phyloP scores from a whole-genome alignment of 2,113 vertebrate genomes.

The Egretta garzetta region DNA sequence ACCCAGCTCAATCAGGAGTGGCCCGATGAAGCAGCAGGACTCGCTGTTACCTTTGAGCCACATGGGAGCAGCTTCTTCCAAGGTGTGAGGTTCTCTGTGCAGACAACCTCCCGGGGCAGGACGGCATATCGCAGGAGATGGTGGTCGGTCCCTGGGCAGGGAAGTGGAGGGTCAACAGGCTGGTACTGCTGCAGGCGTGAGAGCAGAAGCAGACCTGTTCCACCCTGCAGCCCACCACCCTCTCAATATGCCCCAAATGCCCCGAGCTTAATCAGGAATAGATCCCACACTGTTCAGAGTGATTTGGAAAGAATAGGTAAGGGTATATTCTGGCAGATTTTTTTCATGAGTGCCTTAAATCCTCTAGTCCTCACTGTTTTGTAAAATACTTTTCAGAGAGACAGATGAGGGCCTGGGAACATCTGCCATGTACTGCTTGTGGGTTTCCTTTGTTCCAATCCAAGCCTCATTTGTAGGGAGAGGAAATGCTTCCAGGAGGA shows the following conservation, averaged over 20 bases:
- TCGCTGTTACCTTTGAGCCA: constrained; percentile 87
- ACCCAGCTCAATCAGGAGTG: accelerated
- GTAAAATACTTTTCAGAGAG: not conserved
- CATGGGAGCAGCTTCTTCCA: constrained; percentile 98
- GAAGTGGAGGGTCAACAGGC: not conserved
- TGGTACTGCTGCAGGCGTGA: not conserved
- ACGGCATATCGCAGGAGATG: constrained; percentile 90
- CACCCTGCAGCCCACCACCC: not conserved
- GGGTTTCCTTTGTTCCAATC: not conserved
- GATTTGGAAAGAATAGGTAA: not conserved
- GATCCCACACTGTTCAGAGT: not conserved
- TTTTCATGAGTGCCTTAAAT: not conserved
- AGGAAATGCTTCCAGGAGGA: not conserved
- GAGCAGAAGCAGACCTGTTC: not conserved
- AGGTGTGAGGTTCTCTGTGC: constrained; percentile 97
- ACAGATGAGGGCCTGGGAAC: not conserved
- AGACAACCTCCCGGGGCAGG: constrained; percentile 93
- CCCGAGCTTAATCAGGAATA: not conserved
- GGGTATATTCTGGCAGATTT: not conserved
- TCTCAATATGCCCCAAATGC: not conserved
- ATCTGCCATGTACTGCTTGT: not conserved
- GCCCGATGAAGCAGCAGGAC: not conserved
- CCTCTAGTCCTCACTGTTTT: not conserved
- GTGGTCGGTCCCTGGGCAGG: constrained; percentile 86
- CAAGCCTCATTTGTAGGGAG: not conserved